These are phyloP conservation scores for Agrypnus murinus DNA, from an alignment of 2,888 invertebrate species.

Conservation along the genomic window DNA sequence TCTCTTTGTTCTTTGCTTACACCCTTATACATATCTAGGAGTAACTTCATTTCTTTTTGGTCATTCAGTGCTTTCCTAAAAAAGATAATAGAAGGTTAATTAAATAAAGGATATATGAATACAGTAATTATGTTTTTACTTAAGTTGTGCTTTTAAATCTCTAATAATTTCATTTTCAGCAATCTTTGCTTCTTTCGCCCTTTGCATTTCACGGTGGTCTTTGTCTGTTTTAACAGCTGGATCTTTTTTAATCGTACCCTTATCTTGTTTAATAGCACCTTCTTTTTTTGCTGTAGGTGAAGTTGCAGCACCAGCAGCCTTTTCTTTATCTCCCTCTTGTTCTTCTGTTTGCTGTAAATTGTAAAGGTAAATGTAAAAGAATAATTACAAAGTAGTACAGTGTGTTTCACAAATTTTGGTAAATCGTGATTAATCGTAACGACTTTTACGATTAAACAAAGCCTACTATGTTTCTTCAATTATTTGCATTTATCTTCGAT, in stretches of 20 bases:
- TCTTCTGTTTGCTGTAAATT: slow-evolving; percentile 64
- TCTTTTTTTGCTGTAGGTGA: slow-evolving; percentile 76
- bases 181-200: slow-evolving; percentile 78
- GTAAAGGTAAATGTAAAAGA: background rate
- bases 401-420: too few species aligned
- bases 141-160: slow-evolving; percentile 93
- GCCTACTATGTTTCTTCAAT: too few species aligned
- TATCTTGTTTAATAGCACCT: slow-evolving; percentile 72
- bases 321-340: slow-evolving; percentile 71
- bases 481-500: too few species aligned
- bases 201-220: slow-evolving; percentile 77
- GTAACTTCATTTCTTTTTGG: slow-evolving; percentile 94
- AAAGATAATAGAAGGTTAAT: background rate
- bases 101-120: background rate
- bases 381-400: too few species aligned
- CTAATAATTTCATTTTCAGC: slow-evolving; percentile 86
- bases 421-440: too few species aligned
- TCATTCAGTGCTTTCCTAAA: slow-evolving; percentile 91
- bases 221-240: slow-evolving; percentile 77
- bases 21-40: slow-evolving; percentile 98
- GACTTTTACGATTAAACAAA: too few species aligned
- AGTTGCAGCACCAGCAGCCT: slow-evolving; percentile 65
- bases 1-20: slow-evolving; percentile 96
- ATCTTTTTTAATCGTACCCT: slow-evolving; percentile 76
- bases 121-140: slow-evolving; percentile 75